phyloP scores from a whole-genome alignment of 2,113 vertebrate genomes.

The Struthio camelus region DNA sequence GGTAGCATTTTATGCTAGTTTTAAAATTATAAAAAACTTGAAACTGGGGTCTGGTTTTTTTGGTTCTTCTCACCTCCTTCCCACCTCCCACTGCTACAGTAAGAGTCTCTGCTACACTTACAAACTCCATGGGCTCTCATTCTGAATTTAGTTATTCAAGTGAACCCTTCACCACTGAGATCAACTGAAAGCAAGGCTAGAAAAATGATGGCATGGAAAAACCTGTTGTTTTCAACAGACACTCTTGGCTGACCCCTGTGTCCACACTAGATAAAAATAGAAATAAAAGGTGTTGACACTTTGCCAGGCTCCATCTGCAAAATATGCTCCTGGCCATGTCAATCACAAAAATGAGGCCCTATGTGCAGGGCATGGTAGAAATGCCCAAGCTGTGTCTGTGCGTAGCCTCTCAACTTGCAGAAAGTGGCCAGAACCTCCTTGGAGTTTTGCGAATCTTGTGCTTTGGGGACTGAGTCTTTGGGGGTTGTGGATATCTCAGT shows the following conservation, averaged over 20 bases:
- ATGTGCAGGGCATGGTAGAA: not conserved
- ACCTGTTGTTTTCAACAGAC: not conserved
- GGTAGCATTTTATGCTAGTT: not conserved
- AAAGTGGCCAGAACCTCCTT: not conserved
- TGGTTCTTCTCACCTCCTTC: not conserved
- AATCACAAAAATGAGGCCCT: not conserved
- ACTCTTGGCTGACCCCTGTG: not conserved
- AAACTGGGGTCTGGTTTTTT: not conserved
- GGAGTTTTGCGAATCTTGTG: not conserved
- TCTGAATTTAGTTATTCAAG: not conserved
- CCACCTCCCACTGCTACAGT: not conserved
- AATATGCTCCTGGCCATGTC: not conserved
- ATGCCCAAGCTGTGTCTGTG: not conserved
- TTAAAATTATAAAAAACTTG: not conserved
- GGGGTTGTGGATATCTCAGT: not conserved
- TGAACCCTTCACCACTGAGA: not conserved
- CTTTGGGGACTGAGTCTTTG: not conserved
- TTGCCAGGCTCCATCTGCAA: not conserved
- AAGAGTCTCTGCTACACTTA: not conserved
- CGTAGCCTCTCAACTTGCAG: not conserved
- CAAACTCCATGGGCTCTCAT: not conserved
- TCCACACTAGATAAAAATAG: not conserved
- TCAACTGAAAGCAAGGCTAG: not conserved
- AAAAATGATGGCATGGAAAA: not conserved
- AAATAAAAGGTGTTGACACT: not conserved